Percentiles rank a stretch among this genome's conserved stretches.
These are phyloP conservation scores for Schmidtea mediterranea DNA, from an alignment of 1,140 invertebrate genomes.

Conservation along the genomic window DNA sequence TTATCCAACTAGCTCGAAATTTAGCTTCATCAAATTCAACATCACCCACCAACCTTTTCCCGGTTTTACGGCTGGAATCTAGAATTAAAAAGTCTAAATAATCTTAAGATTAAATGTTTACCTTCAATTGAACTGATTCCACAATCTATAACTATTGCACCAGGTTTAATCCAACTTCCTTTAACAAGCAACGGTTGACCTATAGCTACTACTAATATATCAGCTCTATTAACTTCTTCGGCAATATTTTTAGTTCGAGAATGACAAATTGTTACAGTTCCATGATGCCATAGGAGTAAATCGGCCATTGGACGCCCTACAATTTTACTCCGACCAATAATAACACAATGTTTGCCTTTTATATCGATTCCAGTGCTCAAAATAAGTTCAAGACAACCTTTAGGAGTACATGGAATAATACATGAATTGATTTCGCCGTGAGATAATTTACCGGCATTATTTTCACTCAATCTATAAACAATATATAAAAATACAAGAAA, in stretches of 20 bases:
- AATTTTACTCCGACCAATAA: constrained; percentile 82
- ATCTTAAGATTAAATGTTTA: constrained; percentile 1
- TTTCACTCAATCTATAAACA: constrained; percentile 50
- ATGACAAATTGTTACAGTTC: constrained; percentile 83
- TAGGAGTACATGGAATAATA: constrained; percentile 70
- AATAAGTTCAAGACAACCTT: constrained; percentile 68
- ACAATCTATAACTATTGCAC: constrained; percentile 95
- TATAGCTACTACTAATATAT: constrained; percentile 83
- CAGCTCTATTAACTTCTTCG: constrained; percentile 40
- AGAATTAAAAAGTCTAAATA: neutral
- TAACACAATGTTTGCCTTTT: constrained; percentile 57
- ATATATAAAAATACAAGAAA: constrained; percentile 61
- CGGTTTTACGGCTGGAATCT: constrained; percentile 56
- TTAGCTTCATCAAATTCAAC: constrained; percentile 55
- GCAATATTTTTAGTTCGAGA: constrained; percentile 61
- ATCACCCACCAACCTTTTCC: constrained; percentile 67
- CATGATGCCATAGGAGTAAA: constrained; percentile 67
- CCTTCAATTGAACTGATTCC: constrained; percentile 64
- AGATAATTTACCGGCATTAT: constrained; percentile 55
- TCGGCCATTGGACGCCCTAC: constrained; percentile 79
- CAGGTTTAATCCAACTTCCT: constrained; percentile 82
- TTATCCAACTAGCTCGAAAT: constrained; percentile 34
- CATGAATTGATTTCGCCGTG: constrained; percentile 45
- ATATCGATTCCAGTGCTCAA: constrained; percentile 48
- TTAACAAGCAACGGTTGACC: constrained; percentile 68